Evolutionary conservation across 2,113 vertebrate genomes (phyloP).

Genomic region (Benitochromis conjunctus): DNA sequence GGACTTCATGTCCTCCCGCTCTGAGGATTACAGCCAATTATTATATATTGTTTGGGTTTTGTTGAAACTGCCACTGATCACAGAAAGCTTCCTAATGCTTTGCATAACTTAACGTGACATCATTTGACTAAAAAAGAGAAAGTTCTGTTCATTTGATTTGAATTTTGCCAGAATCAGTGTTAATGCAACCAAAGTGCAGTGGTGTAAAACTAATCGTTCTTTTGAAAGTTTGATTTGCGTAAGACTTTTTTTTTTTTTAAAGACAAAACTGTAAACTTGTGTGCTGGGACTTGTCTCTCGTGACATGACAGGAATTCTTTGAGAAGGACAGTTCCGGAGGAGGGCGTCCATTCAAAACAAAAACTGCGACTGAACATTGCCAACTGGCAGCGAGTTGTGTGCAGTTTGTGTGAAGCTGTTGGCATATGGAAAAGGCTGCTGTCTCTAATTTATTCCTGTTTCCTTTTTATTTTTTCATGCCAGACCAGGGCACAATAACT

Average conservation of each 20-base stretch:
- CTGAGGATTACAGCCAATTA: neutral
- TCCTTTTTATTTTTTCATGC: neutral
- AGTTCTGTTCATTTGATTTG: neutral
- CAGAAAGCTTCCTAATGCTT: neutral
- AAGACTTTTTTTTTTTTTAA: neutral
- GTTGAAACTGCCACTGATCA: neutral
- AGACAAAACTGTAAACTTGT: neutral
- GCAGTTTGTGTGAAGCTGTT: neutral
- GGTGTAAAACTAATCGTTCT: neutral
- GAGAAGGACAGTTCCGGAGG: neutral
- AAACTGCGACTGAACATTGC: neutral
- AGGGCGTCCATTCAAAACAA: neutral
- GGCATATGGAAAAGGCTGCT: neutral
- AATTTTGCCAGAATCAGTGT: neutral
- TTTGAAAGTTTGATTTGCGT: neutral
- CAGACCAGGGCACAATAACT: slow-evolving; percentile 84
- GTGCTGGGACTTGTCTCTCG: neutral
- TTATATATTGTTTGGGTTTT: neutral
- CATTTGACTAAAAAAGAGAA: neutral
- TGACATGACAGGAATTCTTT: neutral
- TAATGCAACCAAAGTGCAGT: neutral
- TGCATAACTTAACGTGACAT: neutral
- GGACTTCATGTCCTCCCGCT: neutral
- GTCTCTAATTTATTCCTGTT: neutral
- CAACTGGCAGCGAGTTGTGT: neutral